Conservation (phyloP, 2,113 vertebrate species). For the Numida meleagris region DNA sequence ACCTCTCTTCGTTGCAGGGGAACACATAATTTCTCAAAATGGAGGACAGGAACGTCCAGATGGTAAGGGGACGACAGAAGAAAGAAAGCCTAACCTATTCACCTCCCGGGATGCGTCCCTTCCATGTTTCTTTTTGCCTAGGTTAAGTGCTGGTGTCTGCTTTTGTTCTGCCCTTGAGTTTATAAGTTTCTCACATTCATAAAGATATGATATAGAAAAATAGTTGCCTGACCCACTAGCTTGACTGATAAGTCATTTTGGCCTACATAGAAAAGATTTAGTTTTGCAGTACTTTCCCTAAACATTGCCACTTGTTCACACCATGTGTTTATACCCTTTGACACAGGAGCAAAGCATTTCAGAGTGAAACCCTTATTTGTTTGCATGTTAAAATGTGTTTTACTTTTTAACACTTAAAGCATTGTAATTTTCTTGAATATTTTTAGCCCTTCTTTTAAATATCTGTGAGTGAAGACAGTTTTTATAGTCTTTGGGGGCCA, state of each 20-base stretch:
- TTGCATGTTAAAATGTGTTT: background rate
- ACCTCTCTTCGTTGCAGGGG: background rate
- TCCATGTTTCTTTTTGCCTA: background rate
- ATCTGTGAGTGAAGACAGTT: background rate
- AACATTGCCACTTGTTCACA: background rate
- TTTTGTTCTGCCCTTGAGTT: background rate
- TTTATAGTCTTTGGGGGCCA: background rate
- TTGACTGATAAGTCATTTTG: background rate
- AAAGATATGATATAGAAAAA: background rate
- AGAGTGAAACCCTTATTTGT: background rate
- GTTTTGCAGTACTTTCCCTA: background rate
- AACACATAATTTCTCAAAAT: constrained; percentile 14
- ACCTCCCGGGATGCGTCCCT: background rate
- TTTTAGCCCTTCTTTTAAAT: background rate
- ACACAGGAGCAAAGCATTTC: background rate
- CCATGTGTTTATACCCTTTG: background rate
- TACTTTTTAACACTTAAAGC: background rate
- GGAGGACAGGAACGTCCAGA: background rate
- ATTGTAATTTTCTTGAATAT: background rate
- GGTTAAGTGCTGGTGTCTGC: background rate
- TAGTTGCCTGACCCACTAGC: background rate
- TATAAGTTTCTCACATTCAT: background rate
- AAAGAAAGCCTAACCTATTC: background rate
- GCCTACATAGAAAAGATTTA: background rate
- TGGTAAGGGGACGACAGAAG: background rate